phyloP scores from a whole-genome alignment of 2,113 vertebrate genomes.

The Pholis gunnellus region DNA sequence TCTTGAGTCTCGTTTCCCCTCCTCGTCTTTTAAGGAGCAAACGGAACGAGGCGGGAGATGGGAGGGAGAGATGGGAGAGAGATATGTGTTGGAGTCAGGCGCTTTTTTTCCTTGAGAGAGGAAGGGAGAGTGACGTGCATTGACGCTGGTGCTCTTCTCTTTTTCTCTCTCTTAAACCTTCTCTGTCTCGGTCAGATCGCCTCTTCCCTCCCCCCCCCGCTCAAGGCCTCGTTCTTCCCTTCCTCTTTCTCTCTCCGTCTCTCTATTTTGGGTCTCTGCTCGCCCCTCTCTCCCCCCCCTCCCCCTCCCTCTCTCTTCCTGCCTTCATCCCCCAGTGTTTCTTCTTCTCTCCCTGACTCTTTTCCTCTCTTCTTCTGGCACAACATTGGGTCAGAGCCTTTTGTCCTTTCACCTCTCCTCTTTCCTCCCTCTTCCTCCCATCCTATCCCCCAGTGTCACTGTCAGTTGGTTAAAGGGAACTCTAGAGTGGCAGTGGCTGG shows the following conservation, averaged over 20 bases:
- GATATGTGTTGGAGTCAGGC: slow-evolving; percentile 9
- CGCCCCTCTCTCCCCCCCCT: slow-evolving; percentile 2
- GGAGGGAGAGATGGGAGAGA: slow-evolving; percentile 21
- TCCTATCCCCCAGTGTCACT: slow-evolving; percentile 2
- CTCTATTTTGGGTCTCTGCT: slow-evolving; percentile 61
- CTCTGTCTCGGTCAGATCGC: slow-evolving; percentile 14
- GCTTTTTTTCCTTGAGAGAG: slow-evolving; percentile 63
- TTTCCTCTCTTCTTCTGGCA: slow-evolving; percentile 64
- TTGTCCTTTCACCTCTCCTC: slow-evolving; percentile 67
- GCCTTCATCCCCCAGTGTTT: slow-evolving; percentile 57
- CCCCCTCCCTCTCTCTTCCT: slow-evolving; percentile 49
- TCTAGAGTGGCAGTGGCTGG: slow-evolving; percentile 9
- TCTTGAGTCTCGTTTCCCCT: slow-evolving; percentile 6
- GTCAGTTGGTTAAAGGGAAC: slow-evolving; percentile 31
- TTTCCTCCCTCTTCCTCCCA: slow-evolving; percentile 30
- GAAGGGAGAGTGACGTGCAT: slow-evolving; percentile 50
- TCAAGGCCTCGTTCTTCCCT: slow-evolving; percentile 50
- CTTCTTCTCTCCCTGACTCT: slow-evolving; percentile 49
- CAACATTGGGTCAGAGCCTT: slow-evolving; percentile 77
- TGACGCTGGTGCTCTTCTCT: slow-evolving; percentile 31
- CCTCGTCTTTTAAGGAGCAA: slow-evolving; percentile 38
- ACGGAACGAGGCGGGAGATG: slow-evolving; percentile 19
- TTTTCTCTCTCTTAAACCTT: slow-evolving; percentile 9
- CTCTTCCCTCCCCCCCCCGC: slow-evolving; percentile 44
- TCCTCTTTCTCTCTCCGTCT: slow-evolving; percentile 60